Evolutionary conservation across 2,797 vertebrate species (phyloP).

Genomic region (Microchirus variegatus): DNA sequence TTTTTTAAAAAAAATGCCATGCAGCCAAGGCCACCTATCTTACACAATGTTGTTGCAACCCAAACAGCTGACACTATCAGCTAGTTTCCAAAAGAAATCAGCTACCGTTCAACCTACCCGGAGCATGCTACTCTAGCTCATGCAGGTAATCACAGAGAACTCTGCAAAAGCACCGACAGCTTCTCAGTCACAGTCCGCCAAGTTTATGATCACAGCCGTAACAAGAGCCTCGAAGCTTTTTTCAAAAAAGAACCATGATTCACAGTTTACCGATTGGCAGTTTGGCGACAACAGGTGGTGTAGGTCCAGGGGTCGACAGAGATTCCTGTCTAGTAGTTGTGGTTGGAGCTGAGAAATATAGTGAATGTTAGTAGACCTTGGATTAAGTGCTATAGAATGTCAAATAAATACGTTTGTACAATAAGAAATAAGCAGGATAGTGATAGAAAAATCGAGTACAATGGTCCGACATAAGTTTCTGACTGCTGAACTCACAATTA

Average conservation of each 20-base stretch:
- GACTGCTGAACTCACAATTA: conserved; percentile 41
- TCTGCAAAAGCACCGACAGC: conserved; percentile 38
- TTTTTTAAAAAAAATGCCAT: conserved; percentile 45
- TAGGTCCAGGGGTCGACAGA: conserved; percentile 62
- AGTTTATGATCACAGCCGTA: conserved; percentile 37
- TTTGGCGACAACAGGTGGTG: conserved; percentile 63
- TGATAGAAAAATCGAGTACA: conserved; percentile 25
- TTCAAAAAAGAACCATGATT: conserved; percentile 41
- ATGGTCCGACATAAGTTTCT: conserved; percentile 29
- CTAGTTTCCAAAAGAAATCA: conserved; percentile 22
- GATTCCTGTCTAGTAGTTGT: conserved; percentile 68
- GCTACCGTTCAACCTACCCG: conserved; percentile 25
- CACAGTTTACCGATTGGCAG: conserved; percentile 74
- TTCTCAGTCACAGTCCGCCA: conserved; percentile 26
- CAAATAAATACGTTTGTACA: conserved; percentile 11
- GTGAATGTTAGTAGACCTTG: conserved; percentile 58
- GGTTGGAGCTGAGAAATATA: conserved; percentile 77
- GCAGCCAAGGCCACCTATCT: conserved; percentile 50
- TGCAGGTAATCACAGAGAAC: conserved; percentile 53
- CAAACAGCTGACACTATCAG: conserved; percentile 26
- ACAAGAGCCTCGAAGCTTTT: conserved; percentile 46
- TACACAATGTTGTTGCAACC: conserved; percentile 8
- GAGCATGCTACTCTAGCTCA: conserved; percentile 52
- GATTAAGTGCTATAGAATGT: conserved; percentile 28
- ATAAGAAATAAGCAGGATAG: conserved; percentile 13